Evolutionary conservation across 2,888 invertebrate species (phyloP), one percentile per base, ranked within the genome.

Genomic region (Pandemis heparana): DNA sequence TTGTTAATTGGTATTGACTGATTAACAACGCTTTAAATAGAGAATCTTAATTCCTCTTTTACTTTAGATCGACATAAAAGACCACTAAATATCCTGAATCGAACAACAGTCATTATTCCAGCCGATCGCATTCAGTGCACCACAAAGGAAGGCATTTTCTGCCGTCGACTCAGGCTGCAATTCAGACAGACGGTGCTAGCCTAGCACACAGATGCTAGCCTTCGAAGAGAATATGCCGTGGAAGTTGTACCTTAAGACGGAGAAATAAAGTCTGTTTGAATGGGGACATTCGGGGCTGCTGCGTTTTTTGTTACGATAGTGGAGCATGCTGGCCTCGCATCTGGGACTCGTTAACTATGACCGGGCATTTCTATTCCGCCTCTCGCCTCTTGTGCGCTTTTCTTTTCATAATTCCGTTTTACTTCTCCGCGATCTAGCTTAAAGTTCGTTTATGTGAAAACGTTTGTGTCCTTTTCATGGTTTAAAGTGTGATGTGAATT

Each of bases 61-160:
- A 18, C 23, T 60, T 56, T 38, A 62, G 14, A 43, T 68, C 61
- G 61, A 62, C 66, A 43, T 41, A 51, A 71, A 32, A 66, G 66
- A 43, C 67, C 56, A 68, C 68, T 73, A 68, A 56, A 68, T 73
- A 62, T 56, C 68, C 12, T 39, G 70, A 56, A 65, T 41, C 23
- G 63, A 63, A 61, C 72, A 68, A 67, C 71, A 67, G 72, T 72
- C 68, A 68, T 73, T 73, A 73, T 73, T 68, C 56, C 63, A 32
- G 51, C 10, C 68, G 62, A 59, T 68, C 63, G 72, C 72, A 46
- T 51, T 65, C 51, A 65, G 6, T 38, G 51, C 56, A 14, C 43
- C 67, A 63, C 63, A 68, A 73, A 73, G 68, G 68, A 73, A 63
- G 67, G 72, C 63, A 72, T 71, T 72, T 71, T 18, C 51, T 62